Percentiles rank a stretch among this genome's conserved stretches.
Conservation (phyloP, 1,140 invertebrate genomes). For the Phenacoccus solenopsis region DNA sequence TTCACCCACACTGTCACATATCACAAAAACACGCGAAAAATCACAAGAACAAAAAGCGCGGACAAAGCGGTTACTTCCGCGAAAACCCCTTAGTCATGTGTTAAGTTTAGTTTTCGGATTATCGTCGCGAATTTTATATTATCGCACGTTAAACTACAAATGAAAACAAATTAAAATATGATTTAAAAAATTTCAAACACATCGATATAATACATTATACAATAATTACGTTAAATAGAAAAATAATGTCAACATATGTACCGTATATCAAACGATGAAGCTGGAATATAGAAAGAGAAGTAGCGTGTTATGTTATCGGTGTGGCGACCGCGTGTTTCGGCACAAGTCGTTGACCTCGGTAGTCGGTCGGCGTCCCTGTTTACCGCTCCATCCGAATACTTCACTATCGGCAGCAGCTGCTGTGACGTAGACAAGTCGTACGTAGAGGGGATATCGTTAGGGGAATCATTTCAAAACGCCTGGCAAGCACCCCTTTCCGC, state of each 20-base stretch:
- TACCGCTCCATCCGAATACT: background rate
- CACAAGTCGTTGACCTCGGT: constrained; percentile 15
- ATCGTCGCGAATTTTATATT: background rate
- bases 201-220: background rate
- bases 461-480: background rate
- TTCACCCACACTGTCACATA: background rate
- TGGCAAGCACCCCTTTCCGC: background rate
- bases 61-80: background rate
- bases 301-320: constrained; percentile 17
- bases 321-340: constrained; percentile 16
- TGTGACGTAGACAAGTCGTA: constrained; percentile 6
- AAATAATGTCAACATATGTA: background rate
- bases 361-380: constrained; percentile 6
- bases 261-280: constrained; percentile 6
- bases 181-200: background rate
- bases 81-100: background rate
- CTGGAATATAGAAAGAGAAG: constrained; percentile 7
- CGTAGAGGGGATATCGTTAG: background rate
- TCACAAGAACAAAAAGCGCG: background rate
- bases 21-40: background rate
- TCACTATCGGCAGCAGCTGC: constrained; percentile 8
- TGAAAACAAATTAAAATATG: background rate
- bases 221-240: background rate
- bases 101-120: background rate
- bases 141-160: no score